phyloP scores from a whole-genome alignment of 2,113 vertebrate genomes.

The Empidonax alnorum region DNA sequence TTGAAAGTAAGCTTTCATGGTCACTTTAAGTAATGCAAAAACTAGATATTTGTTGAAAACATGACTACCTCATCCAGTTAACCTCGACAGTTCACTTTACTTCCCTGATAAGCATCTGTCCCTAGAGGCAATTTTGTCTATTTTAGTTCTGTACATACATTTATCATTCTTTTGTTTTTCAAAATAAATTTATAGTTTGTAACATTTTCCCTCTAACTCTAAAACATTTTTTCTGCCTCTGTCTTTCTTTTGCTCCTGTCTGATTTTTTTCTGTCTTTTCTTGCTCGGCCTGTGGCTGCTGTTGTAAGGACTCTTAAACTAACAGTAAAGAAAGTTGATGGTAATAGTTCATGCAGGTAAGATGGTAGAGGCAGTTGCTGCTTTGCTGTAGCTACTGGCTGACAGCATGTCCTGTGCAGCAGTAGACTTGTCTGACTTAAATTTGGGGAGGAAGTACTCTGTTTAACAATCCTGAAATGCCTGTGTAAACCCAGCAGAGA shows the following conservation, averaged over 20 bases:
- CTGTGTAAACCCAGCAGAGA: slow-evolving; percentile 7
- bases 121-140: not conserved
- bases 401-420: slow-evolving; percentile 29
- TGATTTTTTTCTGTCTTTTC: slow-evolving; percentile 77
- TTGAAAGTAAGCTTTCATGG: not conserved
- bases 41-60: not conserved
- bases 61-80: not conserved
- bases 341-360: slow-evolving; percentile 89
- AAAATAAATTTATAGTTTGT: slow-evolving; percentile 11
- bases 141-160: not conserved
- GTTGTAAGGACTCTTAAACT: slow-evolving; percentile 87
- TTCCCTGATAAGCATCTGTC: not conserved
- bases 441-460: not conserved
- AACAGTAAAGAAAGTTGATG: slow-evolving; percentile 89
- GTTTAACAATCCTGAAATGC: slow-evolving; percentile 19
- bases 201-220: slow-evolving; percentile 41
- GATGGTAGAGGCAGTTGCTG: slow-evolving; percentile 65
- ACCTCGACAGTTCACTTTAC: not conserved
- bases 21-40: not conserved
- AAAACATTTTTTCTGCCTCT: slow-evolving; percentile 64
- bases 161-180: slow-evolving; percentile 39
- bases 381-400: slow-evolving; percentile 51
- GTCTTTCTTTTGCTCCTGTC: slow-evolving; percentile 64
- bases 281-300: slow-evolving; percentile 76
- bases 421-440: slow-evolving; percentile 35